Conservation (phyloP, 2,113 vertebrate species). For the Lota lota region DNA sequence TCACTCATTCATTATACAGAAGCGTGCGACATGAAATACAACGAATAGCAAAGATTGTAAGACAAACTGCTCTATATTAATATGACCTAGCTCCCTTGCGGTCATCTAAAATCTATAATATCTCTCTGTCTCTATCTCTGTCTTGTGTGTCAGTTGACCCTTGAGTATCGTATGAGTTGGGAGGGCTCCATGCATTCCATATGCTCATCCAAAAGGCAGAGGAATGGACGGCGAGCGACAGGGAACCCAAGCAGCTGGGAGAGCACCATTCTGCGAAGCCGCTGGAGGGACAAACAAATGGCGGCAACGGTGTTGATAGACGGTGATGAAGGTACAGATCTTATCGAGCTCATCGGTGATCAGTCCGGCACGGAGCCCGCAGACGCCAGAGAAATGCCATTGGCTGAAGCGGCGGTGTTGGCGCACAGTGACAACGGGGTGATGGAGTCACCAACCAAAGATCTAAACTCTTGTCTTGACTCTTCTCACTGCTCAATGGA, state of each 20-base stretch:
- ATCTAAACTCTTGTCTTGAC: too few relatives aligned
- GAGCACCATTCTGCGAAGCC: not conserved
- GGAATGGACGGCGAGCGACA: slow-evolving; percentile 1
- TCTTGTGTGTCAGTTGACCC: slow-evolving; percentile 28
- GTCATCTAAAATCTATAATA: not conserved
- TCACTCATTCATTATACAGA: too few relatives aligned
- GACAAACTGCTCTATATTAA: not conserved
- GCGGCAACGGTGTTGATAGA: not conserved
- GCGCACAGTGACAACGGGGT: too few relatives aligned
- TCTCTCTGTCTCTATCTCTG: not conserved
- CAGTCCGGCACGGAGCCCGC: accelerated
- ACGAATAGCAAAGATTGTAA: not conserved
- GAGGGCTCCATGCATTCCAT: slow-evolving; percentile 20
- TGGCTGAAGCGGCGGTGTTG: too few relatives aligned
- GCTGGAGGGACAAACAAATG: not conserved
- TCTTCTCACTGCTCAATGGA: not conserved
- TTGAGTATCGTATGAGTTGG: slow-evolving; percentile 35
- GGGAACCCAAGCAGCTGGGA: slow-evolving; percentile 5
- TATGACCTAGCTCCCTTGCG: not conserved
- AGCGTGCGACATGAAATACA: too few relatives aligned
- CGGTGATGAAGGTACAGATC: not conserved
- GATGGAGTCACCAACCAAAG: too few relatives aligned
- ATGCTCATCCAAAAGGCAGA: slow-evolving; percentile 9
- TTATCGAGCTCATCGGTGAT: slow-evolving; percentile 29
- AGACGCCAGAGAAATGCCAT: not conserved